Evolutionary conservation across 2,797 vertebrate species (phyloP).

Genomic region (Neomorphus geoffroyi): DNA sequence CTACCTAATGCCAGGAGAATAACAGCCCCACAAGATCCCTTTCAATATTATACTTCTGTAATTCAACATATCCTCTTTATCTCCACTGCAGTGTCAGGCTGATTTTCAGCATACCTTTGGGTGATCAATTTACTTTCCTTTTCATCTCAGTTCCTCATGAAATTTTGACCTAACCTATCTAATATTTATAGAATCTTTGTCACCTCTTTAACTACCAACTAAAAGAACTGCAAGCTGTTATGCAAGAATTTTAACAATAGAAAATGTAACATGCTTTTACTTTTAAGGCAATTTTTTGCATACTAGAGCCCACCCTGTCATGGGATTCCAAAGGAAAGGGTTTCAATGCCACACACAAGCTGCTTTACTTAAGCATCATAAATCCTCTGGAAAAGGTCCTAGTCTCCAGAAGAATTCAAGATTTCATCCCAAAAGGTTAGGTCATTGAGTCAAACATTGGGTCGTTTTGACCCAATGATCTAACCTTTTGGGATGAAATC

Average conservation of each 20-base stretch:
- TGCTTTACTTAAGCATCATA: neutral
- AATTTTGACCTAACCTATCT: neutral
- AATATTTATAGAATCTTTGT: neutral
- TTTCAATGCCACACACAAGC: neutral
- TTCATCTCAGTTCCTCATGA: neutral
- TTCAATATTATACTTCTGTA: neutral
- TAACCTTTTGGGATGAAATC: too few relatives aligned
- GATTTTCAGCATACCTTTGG: neutral
- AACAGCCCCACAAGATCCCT: neutral
- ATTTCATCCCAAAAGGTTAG: neutral
- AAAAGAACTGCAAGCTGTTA: neutral
- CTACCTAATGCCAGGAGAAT: neutral
- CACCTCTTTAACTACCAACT: neutral
- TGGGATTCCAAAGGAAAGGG: neutral
- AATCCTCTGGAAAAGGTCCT: neutral
- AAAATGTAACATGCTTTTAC: neutral
- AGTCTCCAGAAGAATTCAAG: neutral
- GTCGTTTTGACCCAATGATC: too few relatives aligned
- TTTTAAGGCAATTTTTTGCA: neutral
- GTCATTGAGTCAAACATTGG: neutral
- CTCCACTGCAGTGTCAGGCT: neutral
- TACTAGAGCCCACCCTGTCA: neutral
- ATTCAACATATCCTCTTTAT: neutral
- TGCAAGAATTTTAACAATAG: neutral
- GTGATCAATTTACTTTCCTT: neutral